phyloP scores from a whole-genome alignment of 2,113 vertebrate species.

The Zootoca vivipara region DNA sequence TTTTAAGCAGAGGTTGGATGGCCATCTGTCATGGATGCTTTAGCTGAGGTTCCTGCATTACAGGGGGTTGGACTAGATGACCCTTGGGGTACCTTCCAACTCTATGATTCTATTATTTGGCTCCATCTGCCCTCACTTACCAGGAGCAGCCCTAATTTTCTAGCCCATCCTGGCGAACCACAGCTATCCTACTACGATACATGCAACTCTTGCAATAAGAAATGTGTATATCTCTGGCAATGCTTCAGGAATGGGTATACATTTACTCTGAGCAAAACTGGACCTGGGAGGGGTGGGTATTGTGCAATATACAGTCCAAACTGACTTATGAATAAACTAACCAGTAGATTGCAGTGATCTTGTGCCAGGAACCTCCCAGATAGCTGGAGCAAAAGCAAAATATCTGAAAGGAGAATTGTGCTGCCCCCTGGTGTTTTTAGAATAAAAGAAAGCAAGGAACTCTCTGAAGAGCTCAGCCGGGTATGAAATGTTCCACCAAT shows the following conservation, averaged over 20 bases:
- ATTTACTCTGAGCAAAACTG: not conserved
- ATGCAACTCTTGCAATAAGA: not conserved
- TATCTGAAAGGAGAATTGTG: constrained; percentile 68
- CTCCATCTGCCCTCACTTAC: too few relatives aligned
- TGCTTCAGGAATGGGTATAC: not conserved
- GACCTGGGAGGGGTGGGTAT: too few relatives aligned
- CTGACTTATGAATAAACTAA: not conserved
- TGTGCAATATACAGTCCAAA: not conserved
- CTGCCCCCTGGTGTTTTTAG: constrained; percentile 73
- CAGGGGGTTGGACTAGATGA: too few relatives aligned
- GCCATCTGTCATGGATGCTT: too few relatives aligned
- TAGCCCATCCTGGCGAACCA: too few relatives aligned
- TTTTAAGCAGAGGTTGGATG: too few relatives aligned
- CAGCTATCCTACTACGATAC: not conserved
- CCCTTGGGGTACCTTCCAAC: too few relatives aligned
- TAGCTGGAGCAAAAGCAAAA: constrained; percentile 33
- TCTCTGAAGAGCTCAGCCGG: constrained; percentile 46
- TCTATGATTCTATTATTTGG: not conserved
- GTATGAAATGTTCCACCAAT: constrained; percentile 11
- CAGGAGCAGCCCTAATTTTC: too few relatives aligned
- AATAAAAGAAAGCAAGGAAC: constrained; percentile 61
- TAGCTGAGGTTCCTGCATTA: too few relatives aligned
- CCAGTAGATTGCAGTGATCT: not conserved
- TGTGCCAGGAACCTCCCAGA: not conserved
- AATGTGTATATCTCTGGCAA: not conserved